phyloP scores from a whole-genome alignment of 1,140 invertebrate genomes.

The Paramacrobiotus metropolitanus region DNA sequence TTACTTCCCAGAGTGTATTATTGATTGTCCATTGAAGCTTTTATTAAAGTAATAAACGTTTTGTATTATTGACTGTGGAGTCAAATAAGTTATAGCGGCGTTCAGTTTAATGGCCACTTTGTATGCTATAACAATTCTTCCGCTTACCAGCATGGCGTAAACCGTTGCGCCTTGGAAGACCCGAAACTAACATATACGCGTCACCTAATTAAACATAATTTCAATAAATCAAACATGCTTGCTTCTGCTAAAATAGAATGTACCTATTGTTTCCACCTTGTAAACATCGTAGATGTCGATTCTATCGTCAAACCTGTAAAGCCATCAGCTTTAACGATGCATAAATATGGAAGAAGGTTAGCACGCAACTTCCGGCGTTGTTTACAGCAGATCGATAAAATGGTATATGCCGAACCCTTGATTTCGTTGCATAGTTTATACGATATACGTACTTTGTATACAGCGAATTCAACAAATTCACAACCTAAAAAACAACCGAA shows the following conservation, averaged over 20 bases:
- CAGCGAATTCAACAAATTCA: slow-evolving; percentile 23
- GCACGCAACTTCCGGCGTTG: background rate
- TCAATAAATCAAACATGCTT: background rate
- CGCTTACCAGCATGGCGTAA: slow-evolving; percentile 29
- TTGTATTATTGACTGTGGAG: too few species aligned
- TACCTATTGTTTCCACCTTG: slow-evolving; percentile 26
- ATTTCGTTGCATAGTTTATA: too few species aligned
- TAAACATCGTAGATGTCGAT: slow-evolving; percentile 27
- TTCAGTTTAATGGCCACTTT: too few species aligned
- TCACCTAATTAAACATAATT: slow-evolving; percentile 39
- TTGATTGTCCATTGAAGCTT: too few species aligned
- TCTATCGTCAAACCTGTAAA: slow-evolving; percentile 21
- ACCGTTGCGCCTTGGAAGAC: slow-evolving; percentile 28
- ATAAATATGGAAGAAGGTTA: background rate
- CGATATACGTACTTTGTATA: slow-evolving; percentile 16
- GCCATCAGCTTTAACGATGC: background rate
- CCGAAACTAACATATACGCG: slow-evolving; percentile 38
- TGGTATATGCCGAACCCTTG: too few species aligned
- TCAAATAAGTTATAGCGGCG: too few species aligned
- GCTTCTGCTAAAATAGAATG: background rate
- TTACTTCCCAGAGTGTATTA: too few species aligned
- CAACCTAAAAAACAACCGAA: slow-evolving; percentile 15
- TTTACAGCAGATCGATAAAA: too few species aligned
- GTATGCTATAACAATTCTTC: too few species aligned
- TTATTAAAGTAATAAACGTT: too few species aligned